Conservation (phyloP, 2,888 invertebrate species). For the Cerastis leucographa region DNA sequence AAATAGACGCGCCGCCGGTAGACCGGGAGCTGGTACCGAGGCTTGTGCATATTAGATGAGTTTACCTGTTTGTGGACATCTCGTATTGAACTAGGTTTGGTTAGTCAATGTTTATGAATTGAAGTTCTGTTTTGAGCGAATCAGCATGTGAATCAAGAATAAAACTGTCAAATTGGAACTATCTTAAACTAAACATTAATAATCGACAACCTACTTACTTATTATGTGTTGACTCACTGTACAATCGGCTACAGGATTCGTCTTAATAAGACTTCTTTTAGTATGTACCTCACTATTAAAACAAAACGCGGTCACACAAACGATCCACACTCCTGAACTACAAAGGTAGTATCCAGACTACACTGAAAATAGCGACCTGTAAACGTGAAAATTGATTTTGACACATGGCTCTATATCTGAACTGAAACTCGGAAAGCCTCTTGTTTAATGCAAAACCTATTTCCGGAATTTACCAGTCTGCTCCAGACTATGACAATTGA, state of each 20-base stretch:
- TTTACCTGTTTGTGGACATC: not conserved
- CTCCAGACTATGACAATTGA: conserved; percentile 78
- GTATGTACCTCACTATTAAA: not conserved
- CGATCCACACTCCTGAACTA: conserved; percentile 70
- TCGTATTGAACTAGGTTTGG: not conserved
- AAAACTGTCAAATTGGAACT: not conserved
- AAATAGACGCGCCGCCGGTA: conserved; percentile 78
- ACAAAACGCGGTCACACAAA: not conserved
- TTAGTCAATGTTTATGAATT: not conserved
- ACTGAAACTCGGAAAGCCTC: conserved; percentile 76
- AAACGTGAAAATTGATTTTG: conserved; percentile 88
- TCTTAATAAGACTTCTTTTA: not conserved
- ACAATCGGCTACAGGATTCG: not conserved
- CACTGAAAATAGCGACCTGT: conserved; percentile 86
- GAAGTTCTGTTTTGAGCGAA: not conserved
- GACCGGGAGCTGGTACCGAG: conserved; percentile 63
- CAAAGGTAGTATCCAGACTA: conserved; percentile 72
- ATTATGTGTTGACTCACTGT: not conserved
- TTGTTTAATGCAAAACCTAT: conserved; percentile 84
- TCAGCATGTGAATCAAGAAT: not conserved
- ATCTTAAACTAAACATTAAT: not conserved
- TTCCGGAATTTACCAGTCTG: conserved; percentile 76
- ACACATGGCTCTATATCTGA: conserved; percentile 83
- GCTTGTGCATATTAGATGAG: conserved; percentile 6
- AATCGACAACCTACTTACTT: not conserved